A percentile compares a stretch with the other conserved stretches of the same genome.
Evolutionary conservation across 1,140 invertebrate species (phyloP).

Genomic region (Drosophila tropicalis): DNA sequence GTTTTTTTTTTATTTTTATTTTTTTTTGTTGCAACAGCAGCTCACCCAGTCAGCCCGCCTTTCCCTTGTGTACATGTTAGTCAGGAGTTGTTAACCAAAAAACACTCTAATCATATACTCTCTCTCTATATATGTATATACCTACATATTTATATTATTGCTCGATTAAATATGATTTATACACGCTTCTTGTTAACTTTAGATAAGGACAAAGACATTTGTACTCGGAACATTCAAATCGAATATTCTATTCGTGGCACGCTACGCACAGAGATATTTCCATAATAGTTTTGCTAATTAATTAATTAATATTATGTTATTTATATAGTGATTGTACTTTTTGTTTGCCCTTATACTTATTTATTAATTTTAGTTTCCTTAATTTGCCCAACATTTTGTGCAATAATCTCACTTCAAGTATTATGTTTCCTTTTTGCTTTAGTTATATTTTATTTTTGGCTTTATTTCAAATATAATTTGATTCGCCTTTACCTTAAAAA

Average conservation of each 20-base stretch:
- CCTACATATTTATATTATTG: neutral
- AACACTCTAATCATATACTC: slow-evolving; percentile 14
- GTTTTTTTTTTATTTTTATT: neutral
- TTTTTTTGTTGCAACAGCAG: slow-evolving; percentile 17
- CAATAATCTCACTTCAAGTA: slow-evolving; percentile 54
- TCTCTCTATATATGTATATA: neutral
- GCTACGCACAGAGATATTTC: slow-evolving; percentile 8
- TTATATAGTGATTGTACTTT: slow-evolving; percentile 38
- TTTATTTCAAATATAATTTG: slow-evolving; percentile 18
- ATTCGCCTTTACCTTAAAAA: slow-evolving; percentile 30
- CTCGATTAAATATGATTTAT: slow-evolving; percentile 11
- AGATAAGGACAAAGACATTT: slow-evolving; percentile 2
- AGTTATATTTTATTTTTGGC: slow-evolving; percentile 20
- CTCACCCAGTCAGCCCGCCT: neutral
- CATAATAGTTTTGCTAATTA: neutral
- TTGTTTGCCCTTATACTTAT: slow-evolving; percentile 22
- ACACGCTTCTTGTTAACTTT: slow-evolving; percentile 1
- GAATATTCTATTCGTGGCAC: slow-evolving; percentile 4
- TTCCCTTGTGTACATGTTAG: slow-evolving; percentile 10
- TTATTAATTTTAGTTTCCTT: slow-evolving; percentile 23
- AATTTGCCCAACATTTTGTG: slow-evolving; percentile 29
- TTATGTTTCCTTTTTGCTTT: slow-evolving; percentile 38
- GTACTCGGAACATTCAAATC: slow-evolving; percentile 5
- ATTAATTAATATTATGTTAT: slow-evolving; percentile 26
- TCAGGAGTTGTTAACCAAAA: neutral